Evolutionary conservation across 2,888 invertebrate genomes (phyloP).

Genomic region (Drosophila longiperda): DNA sequence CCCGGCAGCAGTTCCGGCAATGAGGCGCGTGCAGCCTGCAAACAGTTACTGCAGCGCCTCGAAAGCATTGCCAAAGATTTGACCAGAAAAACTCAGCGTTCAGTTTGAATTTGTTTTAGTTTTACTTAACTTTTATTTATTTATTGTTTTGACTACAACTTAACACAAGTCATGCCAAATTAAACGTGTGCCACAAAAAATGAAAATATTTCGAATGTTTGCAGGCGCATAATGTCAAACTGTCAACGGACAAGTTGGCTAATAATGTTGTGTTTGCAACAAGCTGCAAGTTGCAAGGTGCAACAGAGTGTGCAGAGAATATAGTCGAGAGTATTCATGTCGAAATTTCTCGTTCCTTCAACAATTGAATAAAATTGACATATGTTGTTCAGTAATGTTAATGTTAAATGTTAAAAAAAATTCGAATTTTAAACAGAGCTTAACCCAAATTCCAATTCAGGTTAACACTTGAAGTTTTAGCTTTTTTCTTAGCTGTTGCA

Average conservation of each 20-base stretch:
- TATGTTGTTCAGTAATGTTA: neutral
- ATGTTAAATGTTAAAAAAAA: neutral
- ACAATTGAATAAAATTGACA: neutral
- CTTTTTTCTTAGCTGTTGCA: conserved; percentile 14
- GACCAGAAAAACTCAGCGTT: neutral
- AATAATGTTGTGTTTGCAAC: neutral
- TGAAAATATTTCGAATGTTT: conserved; percentile 2
- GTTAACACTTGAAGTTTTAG: neutral
- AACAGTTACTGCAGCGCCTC: conserved; percentile 51
- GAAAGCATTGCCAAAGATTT: conserved; percentile 6
- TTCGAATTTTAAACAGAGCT: neutral
- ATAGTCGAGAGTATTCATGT: neutral
- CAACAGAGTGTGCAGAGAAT: neutral
- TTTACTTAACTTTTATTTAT: neutral
- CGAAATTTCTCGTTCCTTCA: neutral
- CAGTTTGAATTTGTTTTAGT: neutral
- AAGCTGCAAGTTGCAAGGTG: neutral
- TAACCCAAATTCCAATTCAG: conserved; percentile 15
- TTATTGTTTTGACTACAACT: neutral
- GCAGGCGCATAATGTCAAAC: conserved; percentile 5
- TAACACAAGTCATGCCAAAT: conserved; percentile 33
- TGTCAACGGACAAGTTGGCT: neutral
- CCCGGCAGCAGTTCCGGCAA: conserved; percentile 3
- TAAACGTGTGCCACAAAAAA: conserved; percentile 28
- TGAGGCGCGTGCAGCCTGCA: conserved; percentile 37